Percentiles rank a stretch among this genome's conserved stretches.
Evolutionary conservation across 2,797 vertebrate species (phyloP).

Genomic region (Loriculus beryllinus): DNA sequence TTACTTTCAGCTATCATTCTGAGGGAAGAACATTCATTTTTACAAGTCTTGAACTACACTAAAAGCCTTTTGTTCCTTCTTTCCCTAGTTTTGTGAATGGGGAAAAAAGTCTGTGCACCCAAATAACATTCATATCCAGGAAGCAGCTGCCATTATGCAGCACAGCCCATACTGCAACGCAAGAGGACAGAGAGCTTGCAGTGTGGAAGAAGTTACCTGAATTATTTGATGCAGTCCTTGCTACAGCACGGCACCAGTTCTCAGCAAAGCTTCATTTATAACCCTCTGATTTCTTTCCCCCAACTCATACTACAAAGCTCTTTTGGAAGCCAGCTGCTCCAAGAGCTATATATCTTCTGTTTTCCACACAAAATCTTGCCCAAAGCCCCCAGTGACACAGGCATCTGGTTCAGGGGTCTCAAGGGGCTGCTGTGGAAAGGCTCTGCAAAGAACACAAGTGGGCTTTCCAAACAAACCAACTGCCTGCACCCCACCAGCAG

Average conservation of each 20-base stretch:
- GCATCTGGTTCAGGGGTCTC: not conserved
- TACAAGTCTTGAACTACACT: not conserved
- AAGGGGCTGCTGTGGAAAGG: not conserved
- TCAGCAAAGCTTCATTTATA: not conserved
- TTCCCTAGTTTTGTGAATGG: not conserved
- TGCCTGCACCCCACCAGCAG: not conserved
- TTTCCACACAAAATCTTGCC: not conserved
- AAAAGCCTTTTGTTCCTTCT: not conserved
- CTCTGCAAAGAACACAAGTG: not conserved
- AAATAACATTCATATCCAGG: not conserved
- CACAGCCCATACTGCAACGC: not conserved
- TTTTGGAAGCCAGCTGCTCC: not conserved
- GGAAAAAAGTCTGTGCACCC: not conserved
- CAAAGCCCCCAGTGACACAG: not conserved
- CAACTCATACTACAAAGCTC: not conserved
- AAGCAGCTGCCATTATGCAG: not conserved
- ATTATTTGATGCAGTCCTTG: not conserved
- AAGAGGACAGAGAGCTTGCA: not conserved
- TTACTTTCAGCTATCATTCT: not conserved
- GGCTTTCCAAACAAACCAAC: not conserved
- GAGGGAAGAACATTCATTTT: not conserved
- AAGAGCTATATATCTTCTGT: not conserved
- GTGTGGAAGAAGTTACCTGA: not conserved
- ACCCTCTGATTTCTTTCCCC: not conserved
- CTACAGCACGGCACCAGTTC: not conserved